These are phyloP conservation scores for Incurvaria masculella DNA, from an alignment of 2,888 invertebrate genomes.

Conservation along the genomic window DNA sequence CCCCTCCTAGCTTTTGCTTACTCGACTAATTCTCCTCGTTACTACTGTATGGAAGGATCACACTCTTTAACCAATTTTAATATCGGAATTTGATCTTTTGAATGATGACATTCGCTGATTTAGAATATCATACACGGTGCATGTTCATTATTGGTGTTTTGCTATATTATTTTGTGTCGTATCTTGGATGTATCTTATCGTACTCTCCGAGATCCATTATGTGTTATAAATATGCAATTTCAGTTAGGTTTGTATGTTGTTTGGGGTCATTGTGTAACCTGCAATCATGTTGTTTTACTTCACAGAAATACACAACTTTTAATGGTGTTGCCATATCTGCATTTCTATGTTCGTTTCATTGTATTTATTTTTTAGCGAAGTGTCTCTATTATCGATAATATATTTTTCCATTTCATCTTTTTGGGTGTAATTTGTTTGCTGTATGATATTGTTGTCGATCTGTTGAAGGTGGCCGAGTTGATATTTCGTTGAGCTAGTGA, in stretches of 20 bases:
- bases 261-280: not conserved
- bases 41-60: too few species aligned
- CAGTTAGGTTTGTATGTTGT: not conserved
- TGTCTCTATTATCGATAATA: constrained; percentile 18
- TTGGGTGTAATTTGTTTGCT: constrained; percentile 31
- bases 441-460: constrained; percentile 39
- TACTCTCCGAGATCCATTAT: too few species aligned
- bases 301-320: constrained; percentile 4
- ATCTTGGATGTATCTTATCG: too few species aligned
- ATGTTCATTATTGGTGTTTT: too few species aligned
- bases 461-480: constrained; percentile 40
- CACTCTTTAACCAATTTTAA: too few species aligned
- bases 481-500: not conserved
- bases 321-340: constrained; percentile 10
- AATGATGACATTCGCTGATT: too few species aligned
- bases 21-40: not conserved
- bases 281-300: constrained; percentile 4
- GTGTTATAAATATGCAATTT: too few species aligned
- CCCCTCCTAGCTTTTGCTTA: not conserved
- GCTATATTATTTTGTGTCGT: too few species aligned
- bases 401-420: not conserved
- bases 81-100: too few species aligned
- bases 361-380: constrained; percentile 25
- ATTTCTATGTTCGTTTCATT: constrained; percentile 11
- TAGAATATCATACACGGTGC: not conserved